Percentiles rank a stretch among this genome's conserved stretches.
These are phyloP conservation scores for Clarias fuscus DNA, from an alignment of 2,797 vertebrate species.

Conservation along the genomic window DNA sequence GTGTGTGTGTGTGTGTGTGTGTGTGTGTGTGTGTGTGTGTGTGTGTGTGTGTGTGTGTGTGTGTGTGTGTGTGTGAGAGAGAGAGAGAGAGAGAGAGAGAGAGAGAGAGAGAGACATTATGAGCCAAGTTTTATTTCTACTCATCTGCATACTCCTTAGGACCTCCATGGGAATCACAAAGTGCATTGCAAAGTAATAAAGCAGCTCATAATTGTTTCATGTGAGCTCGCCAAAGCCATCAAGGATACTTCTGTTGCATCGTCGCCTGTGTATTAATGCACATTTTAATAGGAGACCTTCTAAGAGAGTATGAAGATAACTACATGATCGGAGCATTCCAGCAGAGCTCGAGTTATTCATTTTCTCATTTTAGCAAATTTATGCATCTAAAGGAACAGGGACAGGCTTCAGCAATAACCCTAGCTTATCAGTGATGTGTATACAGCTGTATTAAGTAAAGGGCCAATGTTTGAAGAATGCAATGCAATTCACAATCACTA, in stretches of 20 bases:
- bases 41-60: neutral
- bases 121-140: slow-evolving; percentile 65
- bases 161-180: slow-evolving; percentile 77
- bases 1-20: no score
- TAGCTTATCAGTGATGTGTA: neutral
- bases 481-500: neutral
- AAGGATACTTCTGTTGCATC: slow-evolving; percentile 53
- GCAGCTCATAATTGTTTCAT: slow-evolving; percentile 67
- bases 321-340: slow-evolving; percentile 44
- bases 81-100: neutral
- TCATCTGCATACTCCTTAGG: slow-evolving; percentile 71
- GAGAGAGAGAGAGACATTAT: slow-evolving; percentile 58
- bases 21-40: neutral
- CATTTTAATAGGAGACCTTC: slow-evolving; percentile 54
- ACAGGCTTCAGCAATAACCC: slow-evolving; percentile 19
- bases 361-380: slow-evolving; percentile 47
- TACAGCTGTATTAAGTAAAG: neutral
- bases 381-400: slow-evolving; percentile 41
- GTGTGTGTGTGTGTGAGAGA: neutral
- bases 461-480: neutral
- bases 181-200: slow-evolving; percentile 67
- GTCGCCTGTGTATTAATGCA: slow-evolving; percentile 39
- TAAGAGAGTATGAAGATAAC: slow-evolving; percentile 43
- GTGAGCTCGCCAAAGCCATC: slow-evolving; percentile 68
- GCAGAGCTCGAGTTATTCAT: slow-evolving; percentile 44